Evolutionary conservation across 2,888 invertebrate genomes (phyloP).

Genomic region (Nymphalis urticae): DNA sequence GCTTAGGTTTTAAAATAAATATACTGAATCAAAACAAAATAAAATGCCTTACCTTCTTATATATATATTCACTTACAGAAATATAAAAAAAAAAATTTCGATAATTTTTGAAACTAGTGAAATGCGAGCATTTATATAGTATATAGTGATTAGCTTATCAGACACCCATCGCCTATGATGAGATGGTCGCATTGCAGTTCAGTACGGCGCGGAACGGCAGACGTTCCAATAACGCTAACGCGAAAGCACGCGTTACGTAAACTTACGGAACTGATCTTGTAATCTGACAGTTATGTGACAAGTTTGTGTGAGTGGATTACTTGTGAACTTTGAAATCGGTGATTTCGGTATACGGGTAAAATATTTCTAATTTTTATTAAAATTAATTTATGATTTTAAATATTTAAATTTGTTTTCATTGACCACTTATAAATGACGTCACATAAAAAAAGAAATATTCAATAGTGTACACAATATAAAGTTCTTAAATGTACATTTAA

Average conservation of each 20-base stretch:
- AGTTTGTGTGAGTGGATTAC: conserved; percentile 15
- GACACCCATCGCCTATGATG: conserved; percentile 18
- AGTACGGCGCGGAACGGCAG: conserved; percentile 62
- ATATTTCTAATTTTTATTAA: neutral
- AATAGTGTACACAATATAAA: too few species aligned
- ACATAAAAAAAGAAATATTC: too few species aligned
- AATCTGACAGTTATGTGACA: conserved; percentile 20
- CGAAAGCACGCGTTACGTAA: conserved; percentile 61
- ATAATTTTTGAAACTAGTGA: neutral
- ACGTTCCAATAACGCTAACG: conserved; percentile 66
- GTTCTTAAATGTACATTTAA: too few species aligned
- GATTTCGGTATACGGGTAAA: neutral
- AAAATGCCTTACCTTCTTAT: too few species aligned
- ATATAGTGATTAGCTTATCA: conserved; percentile 26
- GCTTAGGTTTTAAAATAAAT: too few species aligned
- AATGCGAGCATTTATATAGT: neutral
- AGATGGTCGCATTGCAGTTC: conserved; percentile 73
- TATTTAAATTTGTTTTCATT: neutral
- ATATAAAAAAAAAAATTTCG: too few species aligned
- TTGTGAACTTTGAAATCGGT: conserved; percentile 10
- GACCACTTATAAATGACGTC: conserved; percentile 2
- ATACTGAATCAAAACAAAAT: too few species aligned
- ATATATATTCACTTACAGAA: too few species aligned
- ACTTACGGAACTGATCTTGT: conserved; percentile 8
- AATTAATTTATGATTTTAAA: neutral